Conservation (phyloP, 35 echinoderm and acorn worm species). For the Holothuria glaberrima region DNA sequence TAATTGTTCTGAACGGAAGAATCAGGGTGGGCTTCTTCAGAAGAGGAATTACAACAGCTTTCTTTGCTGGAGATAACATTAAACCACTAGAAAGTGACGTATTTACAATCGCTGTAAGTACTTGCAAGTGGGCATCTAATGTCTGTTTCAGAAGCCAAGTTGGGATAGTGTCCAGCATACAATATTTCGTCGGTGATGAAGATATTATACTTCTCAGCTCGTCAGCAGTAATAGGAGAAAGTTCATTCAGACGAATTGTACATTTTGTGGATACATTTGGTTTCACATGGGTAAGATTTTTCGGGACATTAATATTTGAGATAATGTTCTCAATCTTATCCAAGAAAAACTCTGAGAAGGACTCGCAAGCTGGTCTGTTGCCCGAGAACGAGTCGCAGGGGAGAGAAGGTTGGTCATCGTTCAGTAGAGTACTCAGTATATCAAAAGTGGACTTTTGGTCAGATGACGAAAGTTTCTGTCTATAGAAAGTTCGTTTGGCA, state of each 20-base stretch:
- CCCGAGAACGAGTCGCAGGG: no score
- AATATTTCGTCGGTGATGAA: conserved; percentile 35
- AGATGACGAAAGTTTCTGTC: conserved; percentile 9
- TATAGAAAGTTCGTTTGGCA: not conserved
- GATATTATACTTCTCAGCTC: no score
- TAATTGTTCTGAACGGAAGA: not conserved
- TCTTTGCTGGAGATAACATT: no score
- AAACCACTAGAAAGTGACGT: not conserved
- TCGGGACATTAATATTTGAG: no score
- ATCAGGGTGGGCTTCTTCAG: not conserved
- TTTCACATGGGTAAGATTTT: not conserved
- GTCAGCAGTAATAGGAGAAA: no score
- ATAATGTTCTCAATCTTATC: no score
- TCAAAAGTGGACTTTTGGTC: conserved; percentile 7
- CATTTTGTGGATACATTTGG: not conserved
- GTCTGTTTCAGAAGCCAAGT: no score
- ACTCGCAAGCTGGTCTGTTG: not conserved
- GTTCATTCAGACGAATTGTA: not conserved
- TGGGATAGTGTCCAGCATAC: conserved; percentile 15
- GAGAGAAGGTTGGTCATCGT: not conserved
- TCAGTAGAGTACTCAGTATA: conserved; percentile 3
- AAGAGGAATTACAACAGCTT: no score
- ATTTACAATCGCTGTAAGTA: conserved; percentile 11
- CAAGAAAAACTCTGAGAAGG: not conserved
- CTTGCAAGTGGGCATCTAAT: no score